Evolutionary conservation across 2,888 invertebrate species (phyloP), one percentile per base, ranked within the genome.

Genomic region (Drosophila paranaensis): DNA sequence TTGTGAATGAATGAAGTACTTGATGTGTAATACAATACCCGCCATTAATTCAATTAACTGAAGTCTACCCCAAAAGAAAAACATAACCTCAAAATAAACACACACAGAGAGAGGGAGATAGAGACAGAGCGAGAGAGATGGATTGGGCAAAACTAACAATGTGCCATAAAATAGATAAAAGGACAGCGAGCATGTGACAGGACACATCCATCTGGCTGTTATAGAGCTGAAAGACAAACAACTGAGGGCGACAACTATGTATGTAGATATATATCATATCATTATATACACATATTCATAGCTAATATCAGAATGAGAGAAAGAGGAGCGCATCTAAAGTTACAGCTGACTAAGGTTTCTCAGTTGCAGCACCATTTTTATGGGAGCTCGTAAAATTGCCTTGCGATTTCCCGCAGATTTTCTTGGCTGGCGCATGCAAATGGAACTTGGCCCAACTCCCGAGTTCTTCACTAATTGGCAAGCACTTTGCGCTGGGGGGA

Each of bases 41-140:
- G 64, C 72, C 75, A 87, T 87, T 77, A 81, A 84, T 84, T 84
- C 79, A 84, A 84, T 87, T 84, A 84, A 84, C 77, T 40, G 45
- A 39, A 48, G 70, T 46, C 58, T 58, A 25, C 55, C 71, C 68
- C 55, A 25, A 8, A 39, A 39, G 14, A 14, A 61, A 70, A 70
- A 50, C 60, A 70, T 55, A 70, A 61, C 70, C 79, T 66, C 71
- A 71, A 70, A 69, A 66, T 71, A 74, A 74, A 80, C 71, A 74
- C 13, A 64, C 56, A 48, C 11, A 51, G 6, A 48, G 8, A 25
- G 10, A 45, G 3, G n/a, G n/a, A n/a, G n/a, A n/a, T n/a, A n/a
- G n/a, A n/a, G n/a, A n/a, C n/a, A n/a, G n/a, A 48, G 13, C 48
- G 11, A 50, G n/a, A 27, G 45, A 45, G 37, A 33, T 20, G 50